A percentile compares a stretch with the other conserved stretches of the same genome.
Evolutionary conservation across 2,113 vertebrate genomes (phyloP).

Genomic region (Todiramphus saurophagus): DNA sequence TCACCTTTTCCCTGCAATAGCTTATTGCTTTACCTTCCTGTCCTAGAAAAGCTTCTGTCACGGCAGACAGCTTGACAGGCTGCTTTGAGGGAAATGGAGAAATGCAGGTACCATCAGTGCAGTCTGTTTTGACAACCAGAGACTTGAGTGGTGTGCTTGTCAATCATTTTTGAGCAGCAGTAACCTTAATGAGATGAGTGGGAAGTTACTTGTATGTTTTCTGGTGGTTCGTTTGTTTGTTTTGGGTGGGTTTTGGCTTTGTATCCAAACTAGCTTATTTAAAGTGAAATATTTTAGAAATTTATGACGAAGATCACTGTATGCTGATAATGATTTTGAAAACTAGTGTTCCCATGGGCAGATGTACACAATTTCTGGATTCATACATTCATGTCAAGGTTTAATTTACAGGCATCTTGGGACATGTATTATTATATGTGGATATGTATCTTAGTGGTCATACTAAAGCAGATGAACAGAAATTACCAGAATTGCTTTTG

Average conservation of each 20-base stretch:
- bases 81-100: not conserved
- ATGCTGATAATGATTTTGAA: not conserved
- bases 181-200: not conserved
- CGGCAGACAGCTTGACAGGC: not conserved
- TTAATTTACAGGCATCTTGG: not conserved
- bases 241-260: not conserved
- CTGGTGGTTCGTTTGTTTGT: not conserved
- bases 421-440: not conserved
- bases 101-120: not conserved
- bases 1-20: not conserved
- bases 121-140: conserved; percentile 9
- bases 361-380: not conserved
- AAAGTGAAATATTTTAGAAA: not conserved
- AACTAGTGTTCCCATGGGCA: not conserved
- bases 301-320: not conserved
- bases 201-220: not conserved
- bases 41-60: not conserved
- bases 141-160: not conserved
- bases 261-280: not conserved
- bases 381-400: not conserved
- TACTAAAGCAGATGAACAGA: not conserved
- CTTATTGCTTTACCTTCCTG: not conserved
- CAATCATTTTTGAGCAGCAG: not conserved
- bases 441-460: not conserved
- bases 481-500: not conserved